Evolutionary conservation across 92 coral and sea anemone species (phyloP), one percentile per base, ranked within the genome.

Genomic region (Epizoanthus fatuus): DNA sequence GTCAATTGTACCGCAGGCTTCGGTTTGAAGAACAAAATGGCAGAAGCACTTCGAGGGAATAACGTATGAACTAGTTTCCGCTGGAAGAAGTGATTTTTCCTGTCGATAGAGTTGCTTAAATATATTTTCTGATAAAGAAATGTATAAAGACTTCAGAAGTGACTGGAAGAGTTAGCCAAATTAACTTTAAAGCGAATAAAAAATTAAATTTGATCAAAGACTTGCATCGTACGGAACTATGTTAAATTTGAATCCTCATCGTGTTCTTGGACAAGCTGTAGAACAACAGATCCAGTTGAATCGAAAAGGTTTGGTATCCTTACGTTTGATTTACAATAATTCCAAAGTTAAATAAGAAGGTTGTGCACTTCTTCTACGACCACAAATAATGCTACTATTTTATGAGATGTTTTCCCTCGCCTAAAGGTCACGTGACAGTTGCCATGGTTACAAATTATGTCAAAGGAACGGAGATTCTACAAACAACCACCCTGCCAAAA

Each of bases 81-180:
- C 71, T 65, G 71, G 71, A 65, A 65, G 47, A 65, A 65, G 71
- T 65, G 71, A 40, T 29, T 65, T 65, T 65, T 8, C 0, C 17
- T 25, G 6, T 63, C 69, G 40, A 6, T 25, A 38, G 12, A 22
- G 8, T 63, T 38, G 25, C 25, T 22, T 22, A 22, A 22, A 22
- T 11, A 40, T 11, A 11, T 65, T 65, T 65, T 65, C 71, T 22
- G 71, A 65, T 65, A 65, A 65, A 65, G 44, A 32, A 3, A 65
- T 1, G 12, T 35, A 35, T 10, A 5, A 12, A 65, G 44, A 35
- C 22, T 32, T 65, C 3, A n/a, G 11, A 65, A 65, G 4, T 65
- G 11, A 65, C 44, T 65, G 71, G 71, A 29, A 65, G 40, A 15
- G 47, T 40, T 65, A 16, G 1, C 71, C 14, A 29, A 38, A 32